Conservation (phyloP, 1,140 invertebrate genomes). For the Portunus trituberculatus region DNA sequence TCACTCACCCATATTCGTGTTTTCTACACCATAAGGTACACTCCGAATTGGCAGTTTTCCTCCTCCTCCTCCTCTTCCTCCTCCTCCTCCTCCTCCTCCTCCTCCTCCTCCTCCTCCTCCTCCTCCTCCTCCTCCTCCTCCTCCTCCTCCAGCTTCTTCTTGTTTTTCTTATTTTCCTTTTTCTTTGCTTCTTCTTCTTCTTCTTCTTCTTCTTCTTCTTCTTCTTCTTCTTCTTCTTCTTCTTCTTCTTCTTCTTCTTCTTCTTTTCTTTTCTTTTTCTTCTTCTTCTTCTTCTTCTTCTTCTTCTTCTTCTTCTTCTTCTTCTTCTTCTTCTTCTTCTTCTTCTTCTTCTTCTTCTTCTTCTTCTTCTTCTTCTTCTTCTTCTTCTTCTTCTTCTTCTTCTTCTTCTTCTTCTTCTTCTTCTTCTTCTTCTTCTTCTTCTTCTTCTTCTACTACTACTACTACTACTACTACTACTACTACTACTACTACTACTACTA, state of each 20-base stretch:
- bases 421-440: neutral
- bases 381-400: neutral
- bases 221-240: neutral
- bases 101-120: neutral
- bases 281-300: neutral
- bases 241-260: neutral
- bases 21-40: too few species aligned
- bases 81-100: too few species aligned
- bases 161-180: neutral
- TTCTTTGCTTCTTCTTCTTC: neutral
- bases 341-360: constrained; percentile 18
- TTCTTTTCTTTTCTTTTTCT: neutral
- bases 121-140: neutral
- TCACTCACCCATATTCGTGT: too few species aligned
- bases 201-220: neutral
- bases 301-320: neutral
- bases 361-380: constrained; percentile 21
- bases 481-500: too few species aligned
- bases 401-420: neutral
- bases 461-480: too few species aligned
- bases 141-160: neutral
- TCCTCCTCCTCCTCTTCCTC: too few species aligned
- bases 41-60: too few species aligned
- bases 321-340: neutral
- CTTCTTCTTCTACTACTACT: neutral